phyloP scores from a whole-genome alignment of 2,113 vertebrate genomes.

The Leiothrix lutea region DNA sequence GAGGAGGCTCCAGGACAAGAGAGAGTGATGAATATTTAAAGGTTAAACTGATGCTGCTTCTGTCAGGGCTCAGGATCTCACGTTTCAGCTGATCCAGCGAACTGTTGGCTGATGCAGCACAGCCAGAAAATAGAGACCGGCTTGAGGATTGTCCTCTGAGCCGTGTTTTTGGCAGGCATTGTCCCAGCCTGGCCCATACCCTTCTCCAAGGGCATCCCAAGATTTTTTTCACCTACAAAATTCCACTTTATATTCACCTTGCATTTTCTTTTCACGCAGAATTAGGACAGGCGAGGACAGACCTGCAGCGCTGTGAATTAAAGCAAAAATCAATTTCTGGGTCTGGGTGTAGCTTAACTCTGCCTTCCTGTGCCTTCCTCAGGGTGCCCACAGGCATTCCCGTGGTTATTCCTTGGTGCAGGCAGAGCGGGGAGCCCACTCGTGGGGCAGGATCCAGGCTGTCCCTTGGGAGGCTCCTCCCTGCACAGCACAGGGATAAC shows the following conservation, averaged over 20 bases:
- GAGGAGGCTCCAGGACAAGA: background rate
- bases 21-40: conserved; percentile 53
- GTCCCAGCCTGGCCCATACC: background rate
- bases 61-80: background rate
- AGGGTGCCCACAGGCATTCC: rapidly evolving
- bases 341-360: background rate
- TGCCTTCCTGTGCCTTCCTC: background rate
- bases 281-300: background rate
- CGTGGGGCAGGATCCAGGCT: rapidly evolving
- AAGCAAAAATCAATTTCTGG: background rate
- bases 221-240: background rate
- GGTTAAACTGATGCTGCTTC: conserved; percentile 33
- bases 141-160: background rate
- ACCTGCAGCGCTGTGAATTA: background rate
- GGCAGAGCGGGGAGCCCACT: rapidly evolving
- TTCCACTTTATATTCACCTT: background rate
- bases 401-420: rapidly evolving
- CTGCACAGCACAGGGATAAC: background rate
- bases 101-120: conserved; percentile 28
- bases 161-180: background rate
- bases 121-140: background rate
- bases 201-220: background rate
- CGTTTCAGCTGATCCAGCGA: conserved; percentile 54
- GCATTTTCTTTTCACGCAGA: background rate
- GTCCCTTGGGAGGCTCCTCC: background rate